Conservation (phyloP, 2,113 vertebrate genomes). For the Raja brachyura region DNA sequence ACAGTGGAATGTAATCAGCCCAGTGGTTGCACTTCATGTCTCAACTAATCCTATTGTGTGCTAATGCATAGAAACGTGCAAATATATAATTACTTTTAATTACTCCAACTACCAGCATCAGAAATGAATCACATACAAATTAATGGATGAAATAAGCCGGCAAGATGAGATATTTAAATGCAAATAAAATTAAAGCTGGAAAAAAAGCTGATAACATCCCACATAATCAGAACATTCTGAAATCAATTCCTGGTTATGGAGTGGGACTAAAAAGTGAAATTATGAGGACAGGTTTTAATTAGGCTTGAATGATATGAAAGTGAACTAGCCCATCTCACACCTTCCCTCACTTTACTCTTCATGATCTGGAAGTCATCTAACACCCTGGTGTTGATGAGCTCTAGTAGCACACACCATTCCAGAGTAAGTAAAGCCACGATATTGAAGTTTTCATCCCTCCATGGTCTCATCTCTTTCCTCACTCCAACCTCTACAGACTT, state of each 20-base stretch:
- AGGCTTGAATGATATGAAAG: neutral
- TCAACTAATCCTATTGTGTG: neutral
- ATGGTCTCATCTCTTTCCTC: too few species aligned
- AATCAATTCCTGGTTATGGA: neutral
- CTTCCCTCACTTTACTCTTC: too few species aligned
- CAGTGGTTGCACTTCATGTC: neutral
- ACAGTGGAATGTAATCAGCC: neutral
- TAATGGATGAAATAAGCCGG: neutral
- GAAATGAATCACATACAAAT: neutral
- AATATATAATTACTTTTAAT: constrained; percentile 12
- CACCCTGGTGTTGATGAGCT: too few species aligned
- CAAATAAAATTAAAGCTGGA: neutral
- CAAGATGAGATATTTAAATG: neutral
- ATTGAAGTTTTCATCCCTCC: too few species aligned
- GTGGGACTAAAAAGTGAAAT: neutral
- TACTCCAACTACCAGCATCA: neutral
- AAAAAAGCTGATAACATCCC: neutral
- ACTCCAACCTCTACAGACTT: too few species aligned
- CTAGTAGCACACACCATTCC: too few species aligned
- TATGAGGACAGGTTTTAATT: neutral
- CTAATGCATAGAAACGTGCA: neutral
- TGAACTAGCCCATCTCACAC: too few species aligned
- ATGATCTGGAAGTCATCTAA: too few species aligned
- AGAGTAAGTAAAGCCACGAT: too few species aligned
- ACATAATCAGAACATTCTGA: neutral